Evolutionary conservation across 2,797 vertebrate species (phyloP).

Genomic region (Cichlasoma orientale): DNA sequence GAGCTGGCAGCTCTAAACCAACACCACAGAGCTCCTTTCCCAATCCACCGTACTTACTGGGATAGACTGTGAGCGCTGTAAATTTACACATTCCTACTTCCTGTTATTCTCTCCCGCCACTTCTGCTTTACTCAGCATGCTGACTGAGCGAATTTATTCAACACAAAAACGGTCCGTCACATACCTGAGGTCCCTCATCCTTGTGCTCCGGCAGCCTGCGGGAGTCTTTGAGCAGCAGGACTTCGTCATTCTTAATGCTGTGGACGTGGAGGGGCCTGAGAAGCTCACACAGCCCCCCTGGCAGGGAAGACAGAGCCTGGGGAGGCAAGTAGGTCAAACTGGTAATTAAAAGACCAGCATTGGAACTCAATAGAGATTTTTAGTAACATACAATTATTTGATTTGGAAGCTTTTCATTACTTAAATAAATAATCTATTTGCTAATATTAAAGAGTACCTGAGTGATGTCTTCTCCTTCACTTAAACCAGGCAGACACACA

Average conservation of each 20-base stretch:
- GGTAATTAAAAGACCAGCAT: not conserved
- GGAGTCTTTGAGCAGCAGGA: conserved; percentile 89
- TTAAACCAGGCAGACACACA: conserved; percentile 79
- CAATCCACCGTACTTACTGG: not conserved
- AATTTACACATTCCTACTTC: not conserved
- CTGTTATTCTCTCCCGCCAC: not conserved
- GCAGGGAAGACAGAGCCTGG: conserved; percentile 81
- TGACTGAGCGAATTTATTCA: conserved; percentile 7
- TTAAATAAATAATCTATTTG: not conserved
- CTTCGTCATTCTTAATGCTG: conserved; percentile 91
- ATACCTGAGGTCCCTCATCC: conserved; percentile 64
- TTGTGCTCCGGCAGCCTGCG: conserved; percentile 76
- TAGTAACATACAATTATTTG: too few relatives aligned
- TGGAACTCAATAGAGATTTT: not conserved
- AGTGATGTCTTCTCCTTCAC: conserved; percentile 77
- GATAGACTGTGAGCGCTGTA: not conserved
- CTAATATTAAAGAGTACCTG: conserved; percentile 61
- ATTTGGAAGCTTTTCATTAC: too few relatives aligned
- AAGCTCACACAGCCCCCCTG: conserved; percentile 87
- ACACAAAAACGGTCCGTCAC: not conserved
- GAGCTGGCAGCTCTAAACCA: too few relatives aligned
- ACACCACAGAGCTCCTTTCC: not conserved
- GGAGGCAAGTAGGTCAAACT: not conserved
- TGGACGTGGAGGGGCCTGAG: conserved; percentile 88
- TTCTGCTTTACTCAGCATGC: conserved; percentile 8